Evolutionary conservation across 2,888 invertebrate genomes (phyloP), one percentile per base, ranked within the genome.

Genomic region (Pyralis farinalis): DNA sequence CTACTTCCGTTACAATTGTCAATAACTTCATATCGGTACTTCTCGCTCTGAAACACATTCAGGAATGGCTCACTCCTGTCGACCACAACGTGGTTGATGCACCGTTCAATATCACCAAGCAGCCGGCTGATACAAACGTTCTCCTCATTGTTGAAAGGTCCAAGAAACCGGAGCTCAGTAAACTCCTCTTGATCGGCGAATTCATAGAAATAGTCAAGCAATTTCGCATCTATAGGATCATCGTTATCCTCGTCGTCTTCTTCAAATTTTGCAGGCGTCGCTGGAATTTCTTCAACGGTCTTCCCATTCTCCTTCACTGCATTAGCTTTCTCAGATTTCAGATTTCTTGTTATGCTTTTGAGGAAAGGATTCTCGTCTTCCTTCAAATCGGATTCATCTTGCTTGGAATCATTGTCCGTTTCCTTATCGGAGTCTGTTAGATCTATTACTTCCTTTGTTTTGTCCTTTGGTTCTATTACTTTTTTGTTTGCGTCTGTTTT

Each of bases 131-230:
- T 25, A n/a, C 5, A 3, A 25, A 7, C 7, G 1, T n/a, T 25
- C 25, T 44, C 8, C 49, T 50, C 8, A 73, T 44, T 40, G 0
- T 46, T 45, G 43, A 75, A 80, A 0, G 66, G 52, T 0, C 80
- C 80, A 0, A 81, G 49, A 44, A 76, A 79, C 22, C 75, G 66
- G 7, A 78, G 70, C 27, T 78, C 70, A 0, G 54, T 58, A 51
- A 48, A 72, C 0, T 37, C 45, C 0, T 46, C 47, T 1, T 53
- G 46, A 0, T 36, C 35, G 1, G 49, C 31, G 32, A 79, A 81
- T 1, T 75, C 73, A 0, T 42, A 43, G 34, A 78, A 80, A 46
- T 46, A 74, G 7, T 65, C 56, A 0, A 67, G 40, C 3, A 78
- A 58, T 27, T 58, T 66, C 22, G 37, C 12, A 38, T 38, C 16